Evolutionary conservation across 2,888 invertebrate species (phyloP).

Genomic region (Agelastica alni): DNA sequence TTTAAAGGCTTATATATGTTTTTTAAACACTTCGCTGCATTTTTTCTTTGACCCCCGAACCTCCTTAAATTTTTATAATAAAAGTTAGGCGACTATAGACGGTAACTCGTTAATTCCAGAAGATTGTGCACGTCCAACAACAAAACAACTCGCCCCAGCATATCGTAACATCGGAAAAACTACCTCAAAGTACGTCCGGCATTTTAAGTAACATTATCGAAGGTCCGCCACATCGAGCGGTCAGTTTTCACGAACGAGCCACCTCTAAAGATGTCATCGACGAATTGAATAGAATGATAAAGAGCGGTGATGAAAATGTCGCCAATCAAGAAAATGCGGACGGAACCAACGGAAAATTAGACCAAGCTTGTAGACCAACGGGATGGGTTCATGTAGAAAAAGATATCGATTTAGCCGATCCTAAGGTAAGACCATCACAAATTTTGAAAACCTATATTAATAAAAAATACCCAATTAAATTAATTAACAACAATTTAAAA

Average conservation of each 20-base stretch:
- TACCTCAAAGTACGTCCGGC: constrained; percentile 51
- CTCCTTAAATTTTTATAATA: too few species aligned
- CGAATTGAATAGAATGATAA: constrained; percentile 70
- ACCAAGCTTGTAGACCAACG: constrained; percentile 71
- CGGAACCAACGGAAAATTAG: constrained; percentile 55
- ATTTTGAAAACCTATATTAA: too few species aligned
- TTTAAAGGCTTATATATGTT: too few species aligned
- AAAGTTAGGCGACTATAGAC: too few species aligned
- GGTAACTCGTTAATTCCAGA: too few species aligned
- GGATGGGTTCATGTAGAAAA: constrained; percentile 81
- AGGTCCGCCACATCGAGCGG: constrained; percentile 62
- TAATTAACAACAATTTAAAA: too few species aligned
- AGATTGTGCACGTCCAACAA: constrained; percentile 42
- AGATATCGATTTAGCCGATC: constrained; percentile 77
- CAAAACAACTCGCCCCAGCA: constrained; percentile 43
- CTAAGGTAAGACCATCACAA: constrained; percentile 74
- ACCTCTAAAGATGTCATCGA: constrained; percentile 79
- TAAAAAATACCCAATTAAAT: too few species aligned
- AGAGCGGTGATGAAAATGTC: constrained; percentile 59
- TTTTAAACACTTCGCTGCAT: too few species aligned
- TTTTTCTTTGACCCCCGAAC: too few species aligned
- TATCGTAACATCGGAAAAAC: constrained; percentile 53
- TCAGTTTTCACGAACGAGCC: constrained; percentile 74
- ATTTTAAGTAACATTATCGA: constrained; percentile 55
- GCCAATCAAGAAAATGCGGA: constrained; percentile 29